Base-by-base conservation (phyloP, 1,140 invertebrate species). In the Caenorhabditis inopinata region DNA sequence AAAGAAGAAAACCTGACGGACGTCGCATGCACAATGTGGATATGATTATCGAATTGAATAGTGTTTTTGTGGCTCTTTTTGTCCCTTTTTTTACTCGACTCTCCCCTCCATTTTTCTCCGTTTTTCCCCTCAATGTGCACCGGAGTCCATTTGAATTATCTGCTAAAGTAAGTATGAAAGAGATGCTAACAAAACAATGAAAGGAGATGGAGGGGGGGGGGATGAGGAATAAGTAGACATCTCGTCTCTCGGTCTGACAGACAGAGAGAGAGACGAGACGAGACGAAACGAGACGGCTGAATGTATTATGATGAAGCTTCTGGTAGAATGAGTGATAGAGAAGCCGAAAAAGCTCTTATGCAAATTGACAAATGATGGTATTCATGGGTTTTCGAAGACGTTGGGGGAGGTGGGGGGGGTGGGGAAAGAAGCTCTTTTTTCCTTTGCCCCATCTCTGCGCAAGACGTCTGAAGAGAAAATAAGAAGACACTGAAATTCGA, bases 281-380 rank as follows among this genome's bases (percentile, higher is more conserved):
- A n/a, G n/a, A n/a, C n/a, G n/a, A n/a, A n/a, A n/a, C 25, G 18
- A 14, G 38, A 42, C 14, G 6, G 5, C 14, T 42, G 23, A 16
- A 18, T 68, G 58, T 68, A 68, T 68, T 68, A 68, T 68, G 58
- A 68, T 68, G 58, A 42, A 68, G 32, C 14, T 21, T 23, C 21
- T 68, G 58, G 16, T 32, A 58, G 51, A 58, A 58, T 29, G 27
- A 58, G 27, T 14, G 23, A 68, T n/a, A 42, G 27, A 68, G 32
- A 68, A 16, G 51, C 51, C 27, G 58, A 68, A 42, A 68, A 68
- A 68, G 58, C 29, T 68, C 58, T 68, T 68, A 68, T 68, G 58
- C 58, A 68, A 68, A 68, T 68, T 68, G 58, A 68, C 58, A 68
- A 68, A 68, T 68, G 58, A 68, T 68, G 29, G 58, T 68, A 68